These are phyloP conservation scores for Paramormyrops hopkinsi DNA, from an alignment of 2,797 vertebrate species.

Conservation along the genomic window DNA sequence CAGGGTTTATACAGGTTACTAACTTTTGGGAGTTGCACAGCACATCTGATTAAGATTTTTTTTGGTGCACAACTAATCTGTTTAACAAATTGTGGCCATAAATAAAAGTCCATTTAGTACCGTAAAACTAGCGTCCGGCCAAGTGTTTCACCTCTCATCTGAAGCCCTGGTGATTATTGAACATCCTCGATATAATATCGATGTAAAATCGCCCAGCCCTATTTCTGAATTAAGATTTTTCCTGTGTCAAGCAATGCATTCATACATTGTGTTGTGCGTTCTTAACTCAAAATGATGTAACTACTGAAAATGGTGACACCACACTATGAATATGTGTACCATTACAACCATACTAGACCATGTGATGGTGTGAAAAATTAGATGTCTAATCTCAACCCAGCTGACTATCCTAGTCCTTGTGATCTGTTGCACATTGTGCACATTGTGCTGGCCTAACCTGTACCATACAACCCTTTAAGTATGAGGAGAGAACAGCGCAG, in stretches of 20 bases:
- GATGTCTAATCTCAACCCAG: not conserved
- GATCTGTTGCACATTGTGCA: not conserved
- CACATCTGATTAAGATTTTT: too few relatives aligned
- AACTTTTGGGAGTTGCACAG: too few relatives aligned
- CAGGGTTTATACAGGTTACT: too few relatives aligned
- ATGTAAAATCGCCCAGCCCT: not conserved
- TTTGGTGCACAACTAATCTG: not conserved
- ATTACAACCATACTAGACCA: not conserved
- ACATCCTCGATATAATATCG: not conserved
- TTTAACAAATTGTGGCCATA: not conserved
- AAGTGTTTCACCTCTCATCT: not conserved
- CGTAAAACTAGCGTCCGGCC: not conserved
- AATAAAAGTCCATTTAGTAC: not conserved
- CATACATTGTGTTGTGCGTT: not conserved
- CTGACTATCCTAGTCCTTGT: not conserved
- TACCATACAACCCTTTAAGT: not conserved
- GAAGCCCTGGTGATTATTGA: not conserved
- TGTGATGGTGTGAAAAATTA: not conserved
- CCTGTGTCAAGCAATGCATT: not conserved
- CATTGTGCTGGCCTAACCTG: not conserved
- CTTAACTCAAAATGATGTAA: not conserved
- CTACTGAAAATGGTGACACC: not conserved
- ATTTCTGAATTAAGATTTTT: not conserved
- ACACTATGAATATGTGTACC: not conserved
- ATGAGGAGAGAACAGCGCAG: not conserved